A percentile compares a stretch with the other conserved stretches of the same genome.
phyloP scores from a whole-genome alignment of 2,113 vertebrate genomes.

The Neotragus pygmaeus region DNA sequence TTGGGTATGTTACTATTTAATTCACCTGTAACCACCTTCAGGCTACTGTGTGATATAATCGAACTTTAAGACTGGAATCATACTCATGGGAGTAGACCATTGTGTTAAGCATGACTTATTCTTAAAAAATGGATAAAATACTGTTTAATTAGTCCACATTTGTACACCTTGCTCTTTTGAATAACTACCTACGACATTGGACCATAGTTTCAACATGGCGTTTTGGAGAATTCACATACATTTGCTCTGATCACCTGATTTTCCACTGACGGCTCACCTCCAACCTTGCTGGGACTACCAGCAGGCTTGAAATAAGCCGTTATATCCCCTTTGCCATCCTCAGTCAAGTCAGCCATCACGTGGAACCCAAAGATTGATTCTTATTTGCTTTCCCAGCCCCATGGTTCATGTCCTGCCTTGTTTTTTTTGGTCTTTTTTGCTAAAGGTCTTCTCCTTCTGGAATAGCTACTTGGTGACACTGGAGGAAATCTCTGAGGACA shows the following conservation, averaged over 20 bases:
- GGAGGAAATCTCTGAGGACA: neutral
- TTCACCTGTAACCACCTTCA: accelerated
- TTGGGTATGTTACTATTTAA: neutral
- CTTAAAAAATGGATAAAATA: neutral
- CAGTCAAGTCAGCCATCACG: neutral
- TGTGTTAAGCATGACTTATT: neutral
- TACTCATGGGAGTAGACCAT: neutral
- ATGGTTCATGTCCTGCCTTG: neutral
- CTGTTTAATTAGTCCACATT: neutral
- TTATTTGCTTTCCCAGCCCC: neutral
- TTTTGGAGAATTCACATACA: neutral
- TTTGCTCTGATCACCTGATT: neutral
- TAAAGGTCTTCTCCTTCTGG: neutral
- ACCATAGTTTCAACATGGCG: neutral
- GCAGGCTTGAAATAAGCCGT: neutral
- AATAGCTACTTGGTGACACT: neutral
- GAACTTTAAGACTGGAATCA: neutral
- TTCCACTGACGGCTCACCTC: neutral
- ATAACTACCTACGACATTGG: too few relatives aligned
- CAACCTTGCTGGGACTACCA: neutral
- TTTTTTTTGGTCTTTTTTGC: neutral
- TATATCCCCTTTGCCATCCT: neutral
- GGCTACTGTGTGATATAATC: neutral
- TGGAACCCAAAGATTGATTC: neutral
- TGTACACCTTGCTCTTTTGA: neutral